A percentile compares a stretch with the other conserved stretches of the same genome.
Evolutionary conservation across 2,888 invertebrate genomes (phyloP).

Genomic region (Hyposoter didymator): DNA sequence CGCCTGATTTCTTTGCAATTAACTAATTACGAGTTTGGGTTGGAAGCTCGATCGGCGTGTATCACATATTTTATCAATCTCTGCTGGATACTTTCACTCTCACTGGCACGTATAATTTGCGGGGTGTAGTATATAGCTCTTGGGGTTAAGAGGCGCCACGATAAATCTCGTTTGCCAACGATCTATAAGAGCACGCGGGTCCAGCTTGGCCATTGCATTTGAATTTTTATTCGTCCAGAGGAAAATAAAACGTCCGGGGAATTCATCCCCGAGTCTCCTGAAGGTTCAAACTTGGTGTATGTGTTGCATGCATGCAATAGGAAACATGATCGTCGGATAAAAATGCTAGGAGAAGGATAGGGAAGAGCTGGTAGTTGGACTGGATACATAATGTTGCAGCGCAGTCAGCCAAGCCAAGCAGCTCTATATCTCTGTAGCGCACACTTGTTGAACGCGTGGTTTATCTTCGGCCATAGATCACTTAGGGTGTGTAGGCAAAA

Average conservation of each 20-base stretch:
- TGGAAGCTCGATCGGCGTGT: neutral
- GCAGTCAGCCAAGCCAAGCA: slow-evolving; percentile 32
- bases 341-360: slow-evolving; percentile 42
- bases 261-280: slow-evolving; percentile 18
- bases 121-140: slow-evolving; percentile 26
- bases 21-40: slow-evolving; percentile 20
- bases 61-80: slow-evolving; percentile 27
- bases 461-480: slow-evolving; percentile 84
- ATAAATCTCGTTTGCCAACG: slow-evolving; percentile 57
- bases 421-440: slow-evolving; percentile 79
- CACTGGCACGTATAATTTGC: slow-evolving; percentile 36
- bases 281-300: neutral
- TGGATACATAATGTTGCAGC: slow-evolving; percentile 54
- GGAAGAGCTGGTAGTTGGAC: slow-evolving; percentile 53
- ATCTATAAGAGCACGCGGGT: slow-evolving; percentile 38
- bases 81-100: slow-evolving; percentile 24
- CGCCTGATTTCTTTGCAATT: slow-evolving; percentile 1
- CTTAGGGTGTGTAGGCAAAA: slow-evolving; percentile 75
- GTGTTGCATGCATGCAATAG: neutral
- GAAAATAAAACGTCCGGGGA: slow-evolving; percentile 38
- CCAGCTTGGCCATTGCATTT: slow-evolving; percentile 26
- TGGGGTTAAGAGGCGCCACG: slow-evolving; percentile 39
- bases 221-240: slow-evolving; percentile 53
- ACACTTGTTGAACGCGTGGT: slow-evolving; percentile 84
- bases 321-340: slow-evolving; percentile 10